Base-by-base conservation (phyloP, 2,113 vertebrate genomes). In the Muscicapa adusta region DNA sequence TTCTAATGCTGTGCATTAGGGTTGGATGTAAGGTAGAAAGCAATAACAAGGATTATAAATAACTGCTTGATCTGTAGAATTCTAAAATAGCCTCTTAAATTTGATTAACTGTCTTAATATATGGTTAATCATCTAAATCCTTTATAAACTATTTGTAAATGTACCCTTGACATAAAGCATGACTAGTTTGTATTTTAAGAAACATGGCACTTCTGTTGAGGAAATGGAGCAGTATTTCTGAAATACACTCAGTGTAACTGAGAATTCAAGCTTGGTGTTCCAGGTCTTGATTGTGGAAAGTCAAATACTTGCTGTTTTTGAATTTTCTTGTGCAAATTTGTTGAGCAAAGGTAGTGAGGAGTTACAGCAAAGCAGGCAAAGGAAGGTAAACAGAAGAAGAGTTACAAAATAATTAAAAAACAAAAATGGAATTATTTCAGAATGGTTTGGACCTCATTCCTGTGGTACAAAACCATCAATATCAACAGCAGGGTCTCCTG, bases 61-160 rank as follows among this genome's bases (percentile, higher is more conserved):
- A 95, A 90, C 67, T 77, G 18, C 45, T 92, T 81, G 53, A 95
- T 83, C 77, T 93, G 65, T 92, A 75, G 65, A 88, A 91, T 70
- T 93, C 68, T 92, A 71, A 92, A 92, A 92, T 84, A 90, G n/a
- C 51, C 72, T 92, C 70, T 95, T 95, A 94, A 91, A 91, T 93
- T 93, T 94, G 61, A 95, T 95, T 94, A 95, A 93, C 76, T 93
- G 48, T 94, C 80, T 89, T 65, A 81, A 67, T 87, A 91, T 81
- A 79, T 50, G 61, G 40, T 81, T 95, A 96, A 92, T 87, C 53
- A 47, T 85, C 83, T 95, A 94, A 95, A 94, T 94, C 86, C 80
- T 95, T 92, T 97, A 68, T 84, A 92, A 95, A 89, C 70, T 95
- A 68, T 94, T 94, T 92, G 86, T 87, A 92, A 94, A 91, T 89